phyloP scores from a whole-genome alignment of 1,140 invertebrate species.

The Aleiodes sp. region DNA sequence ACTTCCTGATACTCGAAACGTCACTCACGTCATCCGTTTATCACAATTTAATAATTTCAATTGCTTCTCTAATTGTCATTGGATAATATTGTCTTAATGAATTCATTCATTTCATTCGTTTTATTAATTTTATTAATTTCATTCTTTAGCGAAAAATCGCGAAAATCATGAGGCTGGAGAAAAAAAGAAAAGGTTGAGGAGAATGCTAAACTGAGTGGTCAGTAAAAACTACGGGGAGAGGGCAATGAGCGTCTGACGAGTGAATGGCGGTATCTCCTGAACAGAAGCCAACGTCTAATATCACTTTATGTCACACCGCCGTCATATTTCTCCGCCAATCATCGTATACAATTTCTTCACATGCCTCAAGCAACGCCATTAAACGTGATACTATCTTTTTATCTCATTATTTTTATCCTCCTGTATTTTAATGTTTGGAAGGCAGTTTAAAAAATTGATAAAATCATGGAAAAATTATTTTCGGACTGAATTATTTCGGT shows the following conservation, averaged over 20 bases:
- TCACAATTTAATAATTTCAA: conserved; percentile 23
- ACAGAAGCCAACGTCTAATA: conserved; percentile 33
- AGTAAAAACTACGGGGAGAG: background rate
- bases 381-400: too few species aligned
- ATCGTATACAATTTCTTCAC: background rate
- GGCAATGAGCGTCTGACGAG: background rate
- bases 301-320: conserved; percentile 34
- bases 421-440: too few species aligned
- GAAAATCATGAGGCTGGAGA: background rate
- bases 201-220: conserved; percentile 6
- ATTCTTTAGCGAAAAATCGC: too few species aligned
- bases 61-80: background rate
- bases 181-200: background rate
- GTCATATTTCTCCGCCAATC: conserved; percentile 39
- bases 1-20: conserved; percentile 51
- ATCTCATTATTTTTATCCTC: too few species aligned
- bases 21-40: conserved; percentile 50
- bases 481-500: too few species aligned
- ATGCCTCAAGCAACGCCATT: background rate
- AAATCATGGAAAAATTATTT: too few species aligned
- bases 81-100: background rate
- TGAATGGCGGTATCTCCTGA: background rate
- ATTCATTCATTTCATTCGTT: background rate
- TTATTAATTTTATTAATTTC: background rate
- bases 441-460: too few species aligned